phyloP scores from a whole-genome alignment of 1,140 invertebrate genomes.

The Lordiphosa mommai region DNA sequence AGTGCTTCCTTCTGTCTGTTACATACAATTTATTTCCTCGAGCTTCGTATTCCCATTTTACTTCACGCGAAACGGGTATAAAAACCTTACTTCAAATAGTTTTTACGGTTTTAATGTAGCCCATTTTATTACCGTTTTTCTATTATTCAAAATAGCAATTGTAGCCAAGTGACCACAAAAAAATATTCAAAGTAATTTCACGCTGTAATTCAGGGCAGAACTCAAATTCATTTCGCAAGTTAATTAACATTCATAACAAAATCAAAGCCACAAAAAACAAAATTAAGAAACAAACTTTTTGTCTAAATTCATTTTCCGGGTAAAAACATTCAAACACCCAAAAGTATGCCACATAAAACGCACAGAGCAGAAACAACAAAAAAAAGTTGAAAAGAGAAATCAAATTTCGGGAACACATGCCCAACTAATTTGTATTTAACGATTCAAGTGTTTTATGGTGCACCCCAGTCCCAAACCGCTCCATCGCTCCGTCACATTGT shows the following conservation, averaged over 20 bases:
- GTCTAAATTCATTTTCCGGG: no score
- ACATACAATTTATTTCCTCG: no score
- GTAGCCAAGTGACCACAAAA: conserved; percentile 17
- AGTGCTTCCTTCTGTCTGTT: no score
- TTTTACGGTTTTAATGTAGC: no score
- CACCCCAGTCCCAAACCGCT: not conserved
- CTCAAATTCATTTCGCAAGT: not conserved
- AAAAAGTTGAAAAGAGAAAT: conserved; percentile 15
- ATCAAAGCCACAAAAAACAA: conserved; percentile 5
- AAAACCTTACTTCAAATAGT: no score
- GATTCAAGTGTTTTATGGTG: conserved; percentile 37
- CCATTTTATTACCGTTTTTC: no score
- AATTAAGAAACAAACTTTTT: conserved; percentile 15
- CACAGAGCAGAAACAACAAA: not conserved
- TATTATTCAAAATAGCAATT: not conserved
- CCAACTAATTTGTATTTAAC: conserved; percentile 62
- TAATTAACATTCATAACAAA: conserved; percentile 11
- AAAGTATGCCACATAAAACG: conserved; percentile 36
- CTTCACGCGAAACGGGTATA: no score
- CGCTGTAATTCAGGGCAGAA: not conserved
- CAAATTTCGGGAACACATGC: conserved; percentile 38
- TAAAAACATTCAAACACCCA: not conserved
- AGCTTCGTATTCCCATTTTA: no score
- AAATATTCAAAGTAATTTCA: not conserved
- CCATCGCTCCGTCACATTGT: conserved; percentile 19